Evolutionary conservation across 1,140 invertebrate species (phyloP).

Genomic region (Drosophila persimilis): DNA sequence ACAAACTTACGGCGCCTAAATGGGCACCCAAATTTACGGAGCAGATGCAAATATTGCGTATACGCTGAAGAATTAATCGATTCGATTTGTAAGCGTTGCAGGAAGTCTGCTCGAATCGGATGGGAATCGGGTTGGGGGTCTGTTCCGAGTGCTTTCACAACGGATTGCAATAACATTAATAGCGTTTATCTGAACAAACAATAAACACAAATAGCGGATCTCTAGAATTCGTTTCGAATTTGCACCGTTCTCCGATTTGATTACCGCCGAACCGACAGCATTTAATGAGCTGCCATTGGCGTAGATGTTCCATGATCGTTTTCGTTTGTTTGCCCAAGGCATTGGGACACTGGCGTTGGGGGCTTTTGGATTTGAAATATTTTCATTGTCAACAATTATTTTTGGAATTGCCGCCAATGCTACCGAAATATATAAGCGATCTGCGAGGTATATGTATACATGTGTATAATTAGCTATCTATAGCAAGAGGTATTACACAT

Average conservation of each 20-base stretch:
- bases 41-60: constrained; percentile 36
- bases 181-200: constrained; percentile 44
- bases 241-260: constrained; percentile 38
- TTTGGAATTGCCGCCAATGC: constrained; percentile 60
- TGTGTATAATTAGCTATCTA: constrained; percentile 1
- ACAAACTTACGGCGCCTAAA: constrained; percentile 10
- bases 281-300: constrained; percentile 45
- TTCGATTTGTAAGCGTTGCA: constrained; percentile 2
- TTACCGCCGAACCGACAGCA: constrained; percentile 11
- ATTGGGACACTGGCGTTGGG: constrained; percentile 14
- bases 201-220: constrained; percentile 13
- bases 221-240: constrained; percentile 20
- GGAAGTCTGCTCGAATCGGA: background rate
- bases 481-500: constrained; percentile 2
- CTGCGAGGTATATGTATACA: background rate
- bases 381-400: constrained; percentile 75
- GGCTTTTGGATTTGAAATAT: constrained; percentile 34
- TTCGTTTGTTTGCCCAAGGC: constrained; percentile 31
- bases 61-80: background rate
- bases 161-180: constrained; percentile 42
- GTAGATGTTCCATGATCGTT: constrained; percentile 28
- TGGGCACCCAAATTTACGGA: constrained; percentile 26
- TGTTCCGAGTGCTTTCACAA: constrained; percentile 37
- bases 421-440: constrained; percentile 17
- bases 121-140: no score